Evolutionary conservation across 2,113 vertebrate species (phyloP).

Genomic region (Merops nubicus): DNA sequence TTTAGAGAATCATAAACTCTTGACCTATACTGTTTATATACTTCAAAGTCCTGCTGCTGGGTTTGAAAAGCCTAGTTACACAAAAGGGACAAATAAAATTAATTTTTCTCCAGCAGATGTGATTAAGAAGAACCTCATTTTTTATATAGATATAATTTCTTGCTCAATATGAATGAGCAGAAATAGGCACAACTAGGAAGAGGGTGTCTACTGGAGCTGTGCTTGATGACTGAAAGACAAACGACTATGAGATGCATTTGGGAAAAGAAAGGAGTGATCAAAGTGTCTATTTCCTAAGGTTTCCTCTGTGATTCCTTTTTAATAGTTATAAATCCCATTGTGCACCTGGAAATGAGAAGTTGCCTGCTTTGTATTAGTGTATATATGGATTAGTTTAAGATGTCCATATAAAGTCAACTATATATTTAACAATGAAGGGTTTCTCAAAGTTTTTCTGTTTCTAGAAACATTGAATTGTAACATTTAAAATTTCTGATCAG

Average conservation of each 20-base stretch:
- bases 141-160: neutral
- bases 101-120: neutral
- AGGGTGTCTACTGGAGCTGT: neutral
- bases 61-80: neutral
- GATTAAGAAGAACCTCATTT: neutral
- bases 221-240: neutral
- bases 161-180: neutral
- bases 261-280: conserved; percentile 5
- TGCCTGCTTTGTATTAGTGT: neutral
- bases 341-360: neutral
- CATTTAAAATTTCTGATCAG: neutral
- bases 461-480: neutral
- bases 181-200: neutral
- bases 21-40: neutral
- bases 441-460: neutral
- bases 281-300: neutral
- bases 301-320: neutral
- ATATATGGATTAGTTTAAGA: conserved; percentile 47
- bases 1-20: neutral
- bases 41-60: neutral
- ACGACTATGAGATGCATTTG: neutral
- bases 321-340: neutral
- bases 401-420: neutral
- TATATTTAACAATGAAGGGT: conserved; percentile 31
- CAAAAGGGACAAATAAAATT: neutral